Percentiles rank a stretch among this genome's conserved stretches.
phyloP scores from a whole-genome alignment of 2,113 vertebrate species.

The Megalops atlanticus region DNA sequence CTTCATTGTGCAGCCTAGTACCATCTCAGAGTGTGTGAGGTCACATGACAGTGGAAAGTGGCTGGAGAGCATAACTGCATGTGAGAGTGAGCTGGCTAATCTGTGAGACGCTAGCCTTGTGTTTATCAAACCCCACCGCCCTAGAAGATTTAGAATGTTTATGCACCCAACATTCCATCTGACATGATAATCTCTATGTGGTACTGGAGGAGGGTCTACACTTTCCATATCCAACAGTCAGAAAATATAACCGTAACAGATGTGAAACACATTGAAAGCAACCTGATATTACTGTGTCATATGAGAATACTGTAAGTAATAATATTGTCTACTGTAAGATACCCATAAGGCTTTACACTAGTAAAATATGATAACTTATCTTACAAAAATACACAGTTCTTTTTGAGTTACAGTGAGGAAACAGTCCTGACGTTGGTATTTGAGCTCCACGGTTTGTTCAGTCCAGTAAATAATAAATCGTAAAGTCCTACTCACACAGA shows the following conservation, averaged over 20 bases:
- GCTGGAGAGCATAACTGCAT: background rate
- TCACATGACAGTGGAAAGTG: background rate
- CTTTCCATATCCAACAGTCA: background rate
- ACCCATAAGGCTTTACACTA: background rate
- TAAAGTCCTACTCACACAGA: background rate
- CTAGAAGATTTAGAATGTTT: background rate
- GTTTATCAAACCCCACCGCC: background rate
- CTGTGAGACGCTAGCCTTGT: background rate
- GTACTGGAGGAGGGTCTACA: background rate
- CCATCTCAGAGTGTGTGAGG: background rate
- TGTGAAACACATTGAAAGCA: too few species aligned
- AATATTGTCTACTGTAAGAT: background rate
- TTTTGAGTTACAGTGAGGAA: background rate
- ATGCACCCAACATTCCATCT: background rate
- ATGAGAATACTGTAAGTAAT: background rate
- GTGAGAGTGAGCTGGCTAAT: background rate
- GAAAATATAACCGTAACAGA: too few species aligned
- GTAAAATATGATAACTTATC: background rate
- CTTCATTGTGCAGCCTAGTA: slow-evolving; percentile 1
- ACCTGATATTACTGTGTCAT: too few species aligned
- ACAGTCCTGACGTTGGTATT: background rate
- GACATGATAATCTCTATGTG: background rate
- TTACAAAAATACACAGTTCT: background rate
- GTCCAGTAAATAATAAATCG: background rate
- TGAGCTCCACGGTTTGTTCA: background rate